Evolutionary conservation across 2,113 vertebrate genomes (phyloP).

Genomic region (Macaca mulatta): DNA sequence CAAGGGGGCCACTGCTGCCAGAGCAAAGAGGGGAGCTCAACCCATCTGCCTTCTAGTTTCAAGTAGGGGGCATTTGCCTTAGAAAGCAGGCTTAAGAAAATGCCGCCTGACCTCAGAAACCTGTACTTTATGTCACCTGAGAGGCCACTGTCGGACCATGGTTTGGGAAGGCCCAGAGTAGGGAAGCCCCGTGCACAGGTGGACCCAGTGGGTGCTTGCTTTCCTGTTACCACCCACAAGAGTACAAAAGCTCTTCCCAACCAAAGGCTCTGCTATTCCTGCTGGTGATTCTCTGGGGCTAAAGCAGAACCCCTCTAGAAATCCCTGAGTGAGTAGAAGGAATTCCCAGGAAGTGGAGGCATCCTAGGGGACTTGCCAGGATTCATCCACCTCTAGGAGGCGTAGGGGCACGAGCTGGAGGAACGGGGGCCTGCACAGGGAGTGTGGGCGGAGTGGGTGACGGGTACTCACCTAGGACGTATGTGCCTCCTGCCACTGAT

Average conservation of each 20-base stretch:
- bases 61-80: too few species aligned
- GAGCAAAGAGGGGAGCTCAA: neutral
- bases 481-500: fast-evolving
- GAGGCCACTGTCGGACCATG: neutral
- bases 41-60: neutral
- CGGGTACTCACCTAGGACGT: fast-evolving
- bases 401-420: neutral
- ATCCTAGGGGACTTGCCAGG: neutral
- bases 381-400: neutral
- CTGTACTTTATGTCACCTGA: neutral
- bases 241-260: neutral
- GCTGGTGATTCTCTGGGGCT: neutral
- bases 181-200: fast-evolving
- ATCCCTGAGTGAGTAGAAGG: fast-evolving
- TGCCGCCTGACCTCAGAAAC: neutral
- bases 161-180: neutral
- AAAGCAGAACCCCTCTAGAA: neutral
- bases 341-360: neutral
- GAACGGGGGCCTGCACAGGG: neutral
- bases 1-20: neutral
- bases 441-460: fast-evolving
- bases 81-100: neutral
- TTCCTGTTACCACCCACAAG: neutral
- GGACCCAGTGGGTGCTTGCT: neutral
- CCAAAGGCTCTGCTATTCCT: neutral